Percentiles rank a stretch among this genome's conserved stretches.
Conservation (phyloP, 2,888 invertebrate genomes). For the Dicycla oo region DNA sequence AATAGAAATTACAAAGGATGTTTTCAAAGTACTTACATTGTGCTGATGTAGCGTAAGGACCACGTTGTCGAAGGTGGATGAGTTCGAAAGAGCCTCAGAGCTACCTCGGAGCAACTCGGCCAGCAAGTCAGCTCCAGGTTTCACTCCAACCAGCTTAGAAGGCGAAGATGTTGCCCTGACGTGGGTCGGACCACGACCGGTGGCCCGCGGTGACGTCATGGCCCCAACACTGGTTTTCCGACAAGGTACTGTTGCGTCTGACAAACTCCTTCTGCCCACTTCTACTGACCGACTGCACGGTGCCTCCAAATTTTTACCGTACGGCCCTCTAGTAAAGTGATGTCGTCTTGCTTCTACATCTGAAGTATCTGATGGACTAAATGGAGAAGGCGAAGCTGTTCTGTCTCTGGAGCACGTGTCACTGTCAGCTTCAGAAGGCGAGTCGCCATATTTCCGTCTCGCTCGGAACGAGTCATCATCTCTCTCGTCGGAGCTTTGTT, state of each 20-base stretch:
- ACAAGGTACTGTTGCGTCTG: slow-evolving; percentile 88
- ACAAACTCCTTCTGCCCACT: slow-evolving; percentile 87
- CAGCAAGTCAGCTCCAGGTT: slow-evolving; percentile 91
- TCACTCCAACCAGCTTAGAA: slow-evolving; percentile 93
- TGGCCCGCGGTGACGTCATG: slow-evolving; percentile 79
- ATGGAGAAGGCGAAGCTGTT: slow-evolving; percentile 91
- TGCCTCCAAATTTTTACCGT: slow-evolving; percentile 85
- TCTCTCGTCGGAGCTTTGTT: slow-evolving; percentile 94
- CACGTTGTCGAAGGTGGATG: slow-evolving; percentile 88
- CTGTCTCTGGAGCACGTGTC: slow-evolving; percentile 90
- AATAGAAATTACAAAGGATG: slow-evolving; percentile 70
- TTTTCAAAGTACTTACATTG: slow-evolving; percentile 84
- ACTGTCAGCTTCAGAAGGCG: slow-evolving; percentile 93
- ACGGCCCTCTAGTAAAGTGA: slow-evolving; percentile 92
- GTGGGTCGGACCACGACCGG: slow-evolving; percentile 91
- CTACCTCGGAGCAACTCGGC: slow-evolving; percentile 95
- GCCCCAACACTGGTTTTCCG: slow-evolving; percentile 91
- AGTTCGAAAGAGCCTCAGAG: slow-evolving; percentile 93
- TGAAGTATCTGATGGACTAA: slow-evolving; percentile 91
- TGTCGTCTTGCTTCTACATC: slow-evolving; percentile 87
- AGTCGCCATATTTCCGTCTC: slow-evolving; percentile 89
- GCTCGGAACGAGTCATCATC: slow-evolving; percentile 90
- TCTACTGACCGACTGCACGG: slow-evolving; percentile 90
- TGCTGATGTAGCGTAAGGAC: slow-evolving; percentile 88
- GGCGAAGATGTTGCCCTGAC: slow-evolving; percentile 95